Evolutionary conservation across 2,797 vertebrate genomes (phyloP).

Genomic region (Petrocephalus schoutedeni): DNA sequence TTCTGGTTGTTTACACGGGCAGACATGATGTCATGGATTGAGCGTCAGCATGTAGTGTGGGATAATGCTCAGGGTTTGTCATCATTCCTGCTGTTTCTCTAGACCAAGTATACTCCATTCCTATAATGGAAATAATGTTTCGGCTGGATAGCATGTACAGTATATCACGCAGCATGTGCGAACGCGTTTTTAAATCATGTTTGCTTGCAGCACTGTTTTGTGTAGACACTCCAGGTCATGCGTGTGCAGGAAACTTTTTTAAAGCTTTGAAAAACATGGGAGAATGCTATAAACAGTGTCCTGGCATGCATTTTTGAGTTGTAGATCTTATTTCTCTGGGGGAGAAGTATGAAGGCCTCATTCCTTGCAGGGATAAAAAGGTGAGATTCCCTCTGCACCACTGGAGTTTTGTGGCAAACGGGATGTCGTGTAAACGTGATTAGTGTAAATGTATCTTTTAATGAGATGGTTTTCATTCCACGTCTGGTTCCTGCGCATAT

Average conservation of each 20-base stretch:
- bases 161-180: neutral
- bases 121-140: neutral
- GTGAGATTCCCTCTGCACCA: neutral
- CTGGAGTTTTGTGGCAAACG: neutral
- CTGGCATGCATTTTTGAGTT: neutral
- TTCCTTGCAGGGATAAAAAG: neutral
- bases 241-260: neutral
- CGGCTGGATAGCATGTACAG: neutral
- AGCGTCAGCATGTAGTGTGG: slow-evolving; percentile 1
- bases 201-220: neutral
- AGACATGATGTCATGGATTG: slow-evolving; percentile 31
- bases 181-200: neutral
- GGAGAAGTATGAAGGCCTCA: neutral
- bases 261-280: neutral
- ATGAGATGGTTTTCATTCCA: neutral
- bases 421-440: neutral
- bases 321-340: neutral
- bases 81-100: neutral
- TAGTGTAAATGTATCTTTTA: neutral
- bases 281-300: slow-evolving; percentile 1
- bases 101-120: neutral
- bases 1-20: slow-evolving; percentile 24
- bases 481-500: neutral
- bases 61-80: neutral
- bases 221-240: neutral